Base-by-base conservation (phyloP, 2,888 invertebrate species). In the Lypha dubia region DNA sequence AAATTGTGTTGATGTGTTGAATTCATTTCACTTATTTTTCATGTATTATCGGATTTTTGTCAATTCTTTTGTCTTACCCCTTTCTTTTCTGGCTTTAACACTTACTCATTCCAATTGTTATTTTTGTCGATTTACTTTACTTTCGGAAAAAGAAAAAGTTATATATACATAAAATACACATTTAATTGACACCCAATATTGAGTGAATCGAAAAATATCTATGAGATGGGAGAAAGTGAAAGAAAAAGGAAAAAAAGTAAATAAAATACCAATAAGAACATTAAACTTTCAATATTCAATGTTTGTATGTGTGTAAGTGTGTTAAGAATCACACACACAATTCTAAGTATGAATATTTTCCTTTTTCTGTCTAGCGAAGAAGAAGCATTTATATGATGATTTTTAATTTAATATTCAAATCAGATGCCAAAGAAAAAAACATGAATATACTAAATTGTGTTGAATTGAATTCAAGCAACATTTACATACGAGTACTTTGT, bases 161-260 rank as follows among this genome's bases (percentile, higher is more conserved):
- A 74, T 77, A 84, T 81, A 77, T 70, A 68, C 73, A 84, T 84
- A 81, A 84, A 84, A 84, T 74, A 70, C 51, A 74, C 80, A 84
- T 84, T 73, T 81, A 84, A 84, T 81, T 84, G 80, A 84, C 80
- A 84, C 60, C 73, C 71, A 60, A 62, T 44, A 63, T 63, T 76
- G 65, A 49, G 58, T 62, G 20, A 63, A 75, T 49, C 53, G 32
- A 24, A 63, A 68, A 63, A 75, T 35, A 68, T 20, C 41, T 35
- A 38, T 51, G 15, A 46, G 6, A 22, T 35, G 32, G 7, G 62
- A 32, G 35, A 58, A 22, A 46, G 22, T 13, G 17, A 35, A 35
- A 62, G 4, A 46, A 44, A 62, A 17, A 17, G 5, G 53, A 17
- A 6, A 13, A 65, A 35, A 65, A 46, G 65, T n/a, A 76, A 35